Evolutionary conservation across 2,888 invertebrate species (phyloP).

Genomic region (Artemia sinica): DNA sequence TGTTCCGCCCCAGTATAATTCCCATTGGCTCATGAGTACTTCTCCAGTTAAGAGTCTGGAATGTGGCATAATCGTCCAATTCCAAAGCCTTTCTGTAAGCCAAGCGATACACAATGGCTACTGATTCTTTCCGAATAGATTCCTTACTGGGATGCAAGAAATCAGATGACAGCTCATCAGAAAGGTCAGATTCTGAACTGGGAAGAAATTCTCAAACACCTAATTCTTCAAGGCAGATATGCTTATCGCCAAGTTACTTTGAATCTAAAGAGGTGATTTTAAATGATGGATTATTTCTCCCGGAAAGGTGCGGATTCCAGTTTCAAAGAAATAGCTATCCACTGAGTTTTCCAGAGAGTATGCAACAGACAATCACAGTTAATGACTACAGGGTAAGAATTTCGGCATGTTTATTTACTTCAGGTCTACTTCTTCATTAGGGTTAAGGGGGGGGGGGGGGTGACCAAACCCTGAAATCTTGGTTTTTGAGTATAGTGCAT

Average conservation of each 20-base stretch:
- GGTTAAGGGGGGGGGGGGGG: no score
- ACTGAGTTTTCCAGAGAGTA: background rate
- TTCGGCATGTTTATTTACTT: background rate
- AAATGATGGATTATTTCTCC: background rate
- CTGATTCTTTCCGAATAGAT: constrained; percentile 9
- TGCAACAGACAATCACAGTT: background rate
- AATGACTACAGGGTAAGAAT: background rate
- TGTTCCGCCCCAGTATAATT: background rate
- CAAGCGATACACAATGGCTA: constrained; percentile 1
- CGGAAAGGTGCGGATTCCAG: background rate
- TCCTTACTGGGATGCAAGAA: background rate
- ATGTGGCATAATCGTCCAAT: constrained; percentile 10
- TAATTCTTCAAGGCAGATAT: background rate
- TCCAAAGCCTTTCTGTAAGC: constrained; percentile 1
- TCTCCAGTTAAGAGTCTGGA: constrained; percentile 1
- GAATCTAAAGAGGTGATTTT: background rate
- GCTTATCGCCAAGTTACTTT: background rate
- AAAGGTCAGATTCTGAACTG: constrained; percentile 7
- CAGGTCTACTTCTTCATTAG: no score
- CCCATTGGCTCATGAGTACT: constrained; percentile 6
- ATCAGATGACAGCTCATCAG: background rate
- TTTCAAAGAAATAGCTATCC: background rate
- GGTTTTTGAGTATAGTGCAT: no score
- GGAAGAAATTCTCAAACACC: constrained; percentile 9
- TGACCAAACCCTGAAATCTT: no score